phyloP scores from a whole-genome alignment of 64 coral and sea anemone species.

The Catalaphyllia jardinei region DNA sequence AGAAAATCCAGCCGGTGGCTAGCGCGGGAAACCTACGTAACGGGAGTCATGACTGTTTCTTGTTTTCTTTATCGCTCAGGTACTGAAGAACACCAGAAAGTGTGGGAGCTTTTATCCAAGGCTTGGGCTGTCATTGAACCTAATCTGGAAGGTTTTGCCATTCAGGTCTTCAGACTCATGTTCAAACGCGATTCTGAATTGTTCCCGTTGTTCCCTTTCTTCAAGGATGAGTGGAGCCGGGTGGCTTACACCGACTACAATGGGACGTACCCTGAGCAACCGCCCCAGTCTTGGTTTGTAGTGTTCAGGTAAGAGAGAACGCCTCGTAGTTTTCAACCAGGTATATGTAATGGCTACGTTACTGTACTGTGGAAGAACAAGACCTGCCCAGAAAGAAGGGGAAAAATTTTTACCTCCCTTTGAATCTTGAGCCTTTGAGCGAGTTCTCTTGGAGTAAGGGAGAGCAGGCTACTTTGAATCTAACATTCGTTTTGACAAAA shows the following conservation, averaged over 20 bases:
- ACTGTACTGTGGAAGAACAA: no score
- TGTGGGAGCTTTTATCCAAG: conserved; percentile 64
- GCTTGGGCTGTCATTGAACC: conserved; percentile 75
- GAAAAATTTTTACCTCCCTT: no score
- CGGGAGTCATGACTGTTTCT: neutral
- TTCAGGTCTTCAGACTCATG: conserved; percentile 92
- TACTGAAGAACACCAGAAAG: conserved; percentile 82
- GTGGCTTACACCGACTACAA: conserved; percentile 87
- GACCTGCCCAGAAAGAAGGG: no score
- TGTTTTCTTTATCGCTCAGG: conserved; percentile 13
- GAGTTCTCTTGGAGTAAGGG: no score
- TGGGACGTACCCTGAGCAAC: conserved; percentile 81
- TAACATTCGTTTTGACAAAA: no score
- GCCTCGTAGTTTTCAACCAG: neutral
- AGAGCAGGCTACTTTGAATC: no score
- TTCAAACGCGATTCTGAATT: conserved; percentile 82
- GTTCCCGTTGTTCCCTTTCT: conserved; percentile 91
- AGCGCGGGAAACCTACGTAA: neutral
- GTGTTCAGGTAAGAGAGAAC: conserved; percentile 72
- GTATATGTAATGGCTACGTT: no score
- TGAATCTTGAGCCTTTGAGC: no score
- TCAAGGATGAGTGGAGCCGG: conserved; percentile 93
- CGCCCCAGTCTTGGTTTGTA: conserved; percentile 91
- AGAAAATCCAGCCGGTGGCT: neutral
- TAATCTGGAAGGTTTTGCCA: conserved; percentile 84